Base-by-base conservation (phyloP, 2,113 vertebrate species). In the Dipodomys merriami region DNA sequence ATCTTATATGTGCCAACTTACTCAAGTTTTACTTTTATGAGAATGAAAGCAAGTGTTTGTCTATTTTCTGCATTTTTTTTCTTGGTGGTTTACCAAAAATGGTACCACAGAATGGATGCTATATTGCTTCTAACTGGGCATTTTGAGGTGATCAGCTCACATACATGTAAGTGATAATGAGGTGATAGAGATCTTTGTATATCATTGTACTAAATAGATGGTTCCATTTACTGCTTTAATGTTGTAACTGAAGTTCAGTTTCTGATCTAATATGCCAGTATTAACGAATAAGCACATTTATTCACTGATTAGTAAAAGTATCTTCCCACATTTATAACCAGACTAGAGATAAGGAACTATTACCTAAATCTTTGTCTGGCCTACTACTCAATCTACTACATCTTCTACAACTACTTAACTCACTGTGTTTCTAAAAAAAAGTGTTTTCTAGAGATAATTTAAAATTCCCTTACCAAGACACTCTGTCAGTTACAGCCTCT, bases 241-340 rank as follows among this genome's bases (percentile, higher is more conserved):
- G 73, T 35, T 94, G 5, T 64, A 93, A 86, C 19, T 83, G 57
- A 83, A 95, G 77, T 86, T 91, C 68, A 22, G 49, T 87, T 93
- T 95, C 93, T 93, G 84, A 91, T 49, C 89, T 89, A 18, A 76
- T 62, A 73, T 7, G 39, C 69, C 62, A 74, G 46, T 76, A 20
- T 86, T 95, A 90, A 91, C 82, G 65, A 95, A 65, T 76, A 93
- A 69, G 67, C 30, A 90, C 33, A 83, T 87, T 89, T 79, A 82
- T 33, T 67, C 73, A 79, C 88, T 94, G 65, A 85, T 85, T 94
- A 87, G 83, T 67, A 87, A 90, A 96, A 95, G 86, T 53, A 93
- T 18, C 6, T 77, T 57, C 71, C 77, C 35, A 82, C 71, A 68
- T 67, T 91, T 79, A 90, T 82, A 79, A 85, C 10, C 68, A 74